Conservation (phyloP, 1,140 invertebrate genomes). For the Micrasema minimum region DNA sequence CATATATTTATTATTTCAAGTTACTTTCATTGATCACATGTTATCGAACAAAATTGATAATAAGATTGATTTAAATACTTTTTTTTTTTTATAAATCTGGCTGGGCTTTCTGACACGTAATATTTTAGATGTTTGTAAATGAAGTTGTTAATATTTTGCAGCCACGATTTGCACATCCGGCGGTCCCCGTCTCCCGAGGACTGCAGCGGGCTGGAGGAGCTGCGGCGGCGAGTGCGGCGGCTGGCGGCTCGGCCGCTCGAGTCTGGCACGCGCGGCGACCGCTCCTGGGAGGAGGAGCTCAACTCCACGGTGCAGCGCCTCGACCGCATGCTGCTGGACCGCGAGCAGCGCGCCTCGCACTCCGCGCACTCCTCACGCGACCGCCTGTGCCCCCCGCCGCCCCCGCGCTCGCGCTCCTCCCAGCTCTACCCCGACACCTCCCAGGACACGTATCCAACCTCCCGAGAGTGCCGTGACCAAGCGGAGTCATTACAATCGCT, state of each 20-base stretch:
- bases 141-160: no score
- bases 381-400: not conserved
- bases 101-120: no score
- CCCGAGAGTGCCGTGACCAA: no score
- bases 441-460: no score
- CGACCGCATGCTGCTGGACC: constrained; percentile 73
- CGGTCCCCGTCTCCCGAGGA: constrained; percentile 49
- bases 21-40: no score
- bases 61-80: no score
- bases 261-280: constrained; percentile 70
- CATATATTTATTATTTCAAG: no score
- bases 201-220: constrained; percentile 63
- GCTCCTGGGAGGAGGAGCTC: constrained; percentile 72
- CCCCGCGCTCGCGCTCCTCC: not conserved
- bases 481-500: no score
- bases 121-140: no score
- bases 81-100: no score
- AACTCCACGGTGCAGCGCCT: constrained; percentile 73
- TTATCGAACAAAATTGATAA: no score
- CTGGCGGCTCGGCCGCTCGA: constrained; percentile 72
- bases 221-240: constrained; percentile 70
- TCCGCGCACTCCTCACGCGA: constrained; percentile 6
- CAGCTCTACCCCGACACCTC: constrained; percentile 11
- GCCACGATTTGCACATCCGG: constrained; percentile 33
- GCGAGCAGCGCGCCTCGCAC: constrained; percentile 58